These are phyloP conservation scores for Zonotrichia leucophrys DNA, from an alignment of 2,113 vertebrate genomes.

Conservation along the genomic window DNA sequence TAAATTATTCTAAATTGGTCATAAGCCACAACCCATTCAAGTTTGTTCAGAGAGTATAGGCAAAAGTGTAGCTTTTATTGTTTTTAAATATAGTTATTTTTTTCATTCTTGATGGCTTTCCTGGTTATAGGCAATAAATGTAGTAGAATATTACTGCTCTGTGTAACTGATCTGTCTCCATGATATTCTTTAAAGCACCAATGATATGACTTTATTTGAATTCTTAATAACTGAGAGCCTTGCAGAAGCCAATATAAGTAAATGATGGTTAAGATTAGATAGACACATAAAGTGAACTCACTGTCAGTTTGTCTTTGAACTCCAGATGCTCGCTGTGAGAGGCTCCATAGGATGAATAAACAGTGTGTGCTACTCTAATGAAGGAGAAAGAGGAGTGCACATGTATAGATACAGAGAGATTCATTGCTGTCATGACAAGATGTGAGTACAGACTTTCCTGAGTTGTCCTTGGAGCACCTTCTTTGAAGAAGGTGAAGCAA, in stretches of 20 bases:
- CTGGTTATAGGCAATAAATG: slow-evolving; percentile 14
- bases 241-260: background rate
- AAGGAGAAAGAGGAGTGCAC: background rate
- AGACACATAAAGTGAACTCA: background rate
- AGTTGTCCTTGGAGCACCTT: background rate
- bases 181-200: background rate
- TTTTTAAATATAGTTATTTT: slow-evolving; percentile 11
- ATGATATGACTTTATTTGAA: background rate
- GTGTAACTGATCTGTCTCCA: background rate
- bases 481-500: background rate
- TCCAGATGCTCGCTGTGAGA: background rate
- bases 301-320: background rate
- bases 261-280: background rate
- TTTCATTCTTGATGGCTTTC: background rate
- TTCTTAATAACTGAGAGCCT: slow-evolving; percentile 15
- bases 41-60: background rate
- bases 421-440: background rate
- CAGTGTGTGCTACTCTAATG: background rate
- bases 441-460: background rate
- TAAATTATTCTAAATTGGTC: slow-evolving; percentile 52
- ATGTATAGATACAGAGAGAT: background rate
- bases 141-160: background rate
- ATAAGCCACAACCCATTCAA: slow-evolving; percentile 15
- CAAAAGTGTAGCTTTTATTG: slow-evolving; percentile 13
- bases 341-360: background rate